Evolutionary conservation across 2,888 invertebrate genomes (phyloP).

Genomic region (Plebejus melissa): DNA sequence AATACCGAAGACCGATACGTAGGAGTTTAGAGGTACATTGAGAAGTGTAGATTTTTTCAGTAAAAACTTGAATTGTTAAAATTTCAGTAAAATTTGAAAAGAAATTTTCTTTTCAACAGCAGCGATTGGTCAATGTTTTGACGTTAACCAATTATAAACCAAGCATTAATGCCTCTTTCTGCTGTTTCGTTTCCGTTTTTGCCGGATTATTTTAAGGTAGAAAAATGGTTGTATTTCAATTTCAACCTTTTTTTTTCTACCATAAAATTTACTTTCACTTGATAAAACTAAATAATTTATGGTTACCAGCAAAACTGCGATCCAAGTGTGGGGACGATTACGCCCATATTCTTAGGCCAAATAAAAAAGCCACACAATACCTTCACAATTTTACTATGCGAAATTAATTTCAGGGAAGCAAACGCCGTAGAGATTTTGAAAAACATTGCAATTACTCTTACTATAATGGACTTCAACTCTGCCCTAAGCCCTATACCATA

Average conservation of each 20-base stretch:
- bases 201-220: no score
- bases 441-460: slow-evolving; percentile 29
- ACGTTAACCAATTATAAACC: no score
- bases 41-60: no score
- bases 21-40: neutral
- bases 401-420: neutral
- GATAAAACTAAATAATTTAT: neutral
- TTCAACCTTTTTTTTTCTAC: no score
- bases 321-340: neutral
- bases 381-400: neutral
- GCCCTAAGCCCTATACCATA: slow-evolving; percentile 21
- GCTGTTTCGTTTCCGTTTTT: no score
- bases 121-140: no score
- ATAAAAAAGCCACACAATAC: neutral
- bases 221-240: no score
- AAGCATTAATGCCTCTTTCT: no score
- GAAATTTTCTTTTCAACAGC: no score
- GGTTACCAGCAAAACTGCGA: neutral
- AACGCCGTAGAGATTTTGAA: neutral
- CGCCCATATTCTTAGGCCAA: neutral
- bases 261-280: no score
- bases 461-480: slow-evolving; percentile 28
- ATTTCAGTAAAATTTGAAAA: no score
- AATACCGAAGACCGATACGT: slow-evolving; percentile 46
- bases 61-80: no score